Evolutionary conservation across 1,140 invertebrate genomes (phyloP).

Genomic region (Dendrolimus punctatus): DNA sequence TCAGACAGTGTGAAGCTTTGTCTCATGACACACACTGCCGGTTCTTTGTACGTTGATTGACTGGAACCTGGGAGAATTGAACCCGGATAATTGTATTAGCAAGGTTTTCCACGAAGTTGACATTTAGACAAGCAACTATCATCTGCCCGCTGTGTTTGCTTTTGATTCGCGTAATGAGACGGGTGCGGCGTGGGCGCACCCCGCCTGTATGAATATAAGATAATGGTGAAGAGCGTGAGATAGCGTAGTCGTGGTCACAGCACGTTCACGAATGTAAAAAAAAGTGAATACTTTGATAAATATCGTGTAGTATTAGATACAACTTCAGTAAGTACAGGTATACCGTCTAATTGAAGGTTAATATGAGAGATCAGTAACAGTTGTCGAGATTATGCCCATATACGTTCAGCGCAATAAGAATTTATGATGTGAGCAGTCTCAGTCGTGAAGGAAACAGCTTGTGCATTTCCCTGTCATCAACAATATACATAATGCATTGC

Average conservation of each 20-base stretch:
- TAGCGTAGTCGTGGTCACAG: conserved; percentile 36
- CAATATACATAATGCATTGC: conserved; percentile 31
- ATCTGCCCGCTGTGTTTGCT: conserved; percentile 18
- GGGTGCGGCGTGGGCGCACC: conserved; percentile 30
- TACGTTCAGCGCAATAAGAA: too few species aligned
- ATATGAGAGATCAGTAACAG: too few species aligned
- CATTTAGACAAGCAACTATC: conserved; percentile 35
- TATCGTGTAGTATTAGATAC: too few species aligned
- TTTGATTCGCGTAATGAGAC: conserved; percentile 51
- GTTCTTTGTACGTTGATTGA: conserved; percentile 38
- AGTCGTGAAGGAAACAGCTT: too few species aligned
- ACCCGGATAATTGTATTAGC: conserved; percentile 40
- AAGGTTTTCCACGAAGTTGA: conserved; percentile 41
- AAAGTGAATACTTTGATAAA: conserved; percentile 32
- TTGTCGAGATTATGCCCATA: too few species aligned
- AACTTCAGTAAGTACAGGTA: too few species aligned
- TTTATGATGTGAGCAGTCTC: too few species aligned
- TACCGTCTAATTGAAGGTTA: too few species aligned
- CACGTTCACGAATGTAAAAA: conserved; percentile 46
- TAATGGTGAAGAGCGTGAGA: conserved; percentile 49
- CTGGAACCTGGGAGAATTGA: conserved; percentile 30
- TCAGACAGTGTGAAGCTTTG: conserved; percentile 23
- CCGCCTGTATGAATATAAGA: conserved; percentile 43
- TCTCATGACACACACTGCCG: conserved; percentile 24
- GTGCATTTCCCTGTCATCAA: conserved; percentile 19